Percentiles rank a stretch among this genome's conserved stretches.
These are phyloP conservation scores for Sebastes diaconus DNA, from an alignment of 2,797 vertebrate genomes.

Conservation along the genomic window DNA sequence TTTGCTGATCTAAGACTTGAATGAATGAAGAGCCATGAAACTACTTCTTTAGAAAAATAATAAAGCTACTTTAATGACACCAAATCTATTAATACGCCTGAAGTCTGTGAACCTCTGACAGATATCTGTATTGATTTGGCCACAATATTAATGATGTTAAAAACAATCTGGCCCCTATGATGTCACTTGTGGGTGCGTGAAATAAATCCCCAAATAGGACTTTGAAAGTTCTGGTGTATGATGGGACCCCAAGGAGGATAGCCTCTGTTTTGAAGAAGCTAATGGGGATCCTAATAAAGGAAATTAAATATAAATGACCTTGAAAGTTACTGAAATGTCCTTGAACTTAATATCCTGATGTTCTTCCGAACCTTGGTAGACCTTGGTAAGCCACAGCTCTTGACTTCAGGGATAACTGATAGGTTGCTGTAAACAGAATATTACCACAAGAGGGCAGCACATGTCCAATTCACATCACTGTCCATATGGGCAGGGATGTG, in stretches of 20 bases:
- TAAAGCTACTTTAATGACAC: background rate
- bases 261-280: background rate
- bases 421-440: background rate
- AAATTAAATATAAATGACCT: background rate
- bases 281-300: background rate
- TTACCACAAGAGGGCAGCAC: slow-evolving; percentile 67
- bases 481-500: background rate
- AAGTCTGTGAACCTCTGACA: background rate
- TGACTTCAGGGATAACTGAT: background rate
- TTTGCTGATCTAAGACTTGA: background rate
- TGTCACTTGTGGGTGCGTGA: background rate
- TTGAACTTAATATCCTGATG: background rate
- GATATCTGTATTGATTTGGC: background rate
- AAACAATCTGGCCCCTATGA: background rate
- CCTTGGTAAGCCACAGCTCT: background rate
- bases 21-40: background rate
- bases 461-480: background rate
- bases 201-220: background rate
- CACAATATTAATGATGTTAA: background rate
- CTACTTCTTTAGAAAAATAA: background rate
- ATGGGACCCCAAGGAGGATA: rapidly evolving
- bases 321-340: background rate
- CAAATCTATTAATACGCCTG: background rate
- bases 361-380: background rate
- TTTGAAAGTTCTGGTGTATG: background rate